Evolutionary conservation across 2,797 vertebrate species (phyloP), one percentile per base, ranked within the genome.

Genomic region (Rhinichthys osculus): DNA sequence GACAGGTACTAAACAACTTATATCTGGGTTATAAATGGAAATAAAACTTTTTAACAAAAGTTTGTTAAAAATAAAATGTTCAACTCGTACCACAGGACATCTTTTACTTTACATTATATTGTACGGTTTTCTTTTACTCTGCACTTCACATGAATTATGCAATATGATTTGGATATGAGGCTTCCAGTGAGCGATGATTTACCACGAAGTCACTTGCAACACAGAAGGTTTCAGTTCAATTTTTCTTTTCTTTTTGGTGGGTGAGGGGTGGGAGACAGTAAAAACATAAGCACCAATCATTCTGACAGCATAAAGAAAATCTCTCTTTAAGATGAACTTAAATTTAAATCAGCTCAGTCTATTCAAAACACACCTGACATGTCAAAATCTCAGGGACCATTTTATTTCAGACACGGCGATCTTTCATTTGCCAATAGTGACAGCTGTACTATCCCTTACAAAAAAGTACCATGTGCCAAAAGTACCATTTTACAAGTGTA

Each of bases 191-290:
- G 66, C 57, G 30, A 64, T 66, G 42, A 85, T 59, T 77, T 84
- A 81, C 57, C 77, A 81, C 82, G 1, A 85, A 80, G 30, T 85
- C n/a, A 81, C 84, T 85, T 85, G 84, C 84, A 85, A 85, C 84
- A 85, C 70, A 35, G 64, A 64, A 85, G 44, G 84, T 85, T 85
- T 85, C 84, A 66, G 84, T 85, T 85, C 84, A 83, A 64, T 79
- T 79, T 79, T 78, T 42, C n/a, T 78, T 54, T 27, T 62, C 38
- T 85, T 23, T 59, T 44, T 33, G 14, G 78, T 40, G 84, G 84
- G 84, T 81, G 84, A 81, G 84, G 40, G 77, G 67, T 85, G 30
- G 7, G n/a, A 67, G 78, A 85, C 7, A 7, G 67, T 35, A 30
- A 52, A 72, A 44, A 62, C 23, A 27, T 44, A 42, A 78, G 38